Evolutionary conservation across 2,113 vertebrate genomes (phyloP), one percentile per base, ranked within the genome.

Genomic region (Nothocercus nigrocapillus): DNA sequence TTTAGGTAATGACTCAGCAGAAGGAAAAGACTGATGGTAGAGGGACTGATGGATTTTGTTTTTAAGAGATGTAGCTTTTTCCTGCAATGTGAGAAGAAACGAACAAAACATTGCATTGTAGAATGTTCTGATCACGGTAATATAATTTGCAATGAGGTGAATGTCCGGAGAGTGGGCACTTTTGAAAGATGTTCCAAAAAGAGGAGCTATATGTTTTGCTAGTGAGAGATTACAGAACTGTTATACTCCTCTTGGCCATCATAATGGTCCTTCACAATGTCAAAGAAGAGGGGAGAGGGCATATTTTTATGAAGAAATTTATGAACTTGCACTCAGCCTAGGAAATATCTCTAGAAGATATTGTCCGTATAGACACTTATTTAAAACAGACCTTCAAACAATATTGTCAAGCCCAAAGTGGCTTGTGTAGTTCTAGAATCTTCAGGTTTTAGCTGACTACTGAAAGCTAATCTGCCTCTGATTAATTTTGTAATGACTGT

Each of bases 1-100:
- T 63, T 89, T 93, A 85, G 96, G 84, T 75, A 97, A 91, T 38
- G 87, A 97, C 73, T 85, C 89, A 40, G 32, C 91, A 75, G 96
- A 98, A 95, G 88, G 67, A 91, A 90, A 79, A 93, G 38, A 88
- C 30, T 84, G 79, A 91, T 1, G 8, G 28, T 61, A 58, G 44
- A 77, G 53, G 68, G 36, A 76, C 8, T 47, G 40, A 30, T 1
- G 13, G 56, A 79, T 63, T 53, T 61, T 61, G 7, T 1, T 85
- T 67, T 68, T 53, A 51, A 68, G 51, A 68, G 11, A 4, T 32
- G 36, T 67, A 32, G 24, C 7, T 47, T 90, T 74, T 85, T 63
- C 34, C 56, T 91, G 58, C 80, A 68, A 51, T 34, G 27, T 49
- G 90, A 58, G 82, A 90, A 44, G 11, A 70, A 82, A 64, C 21